These are phyloP conservation scores for Ariopsis seemanni DNA, from an alignment of 2,113 vertebrate genomes.

Conservation along the genomic window DNA sequence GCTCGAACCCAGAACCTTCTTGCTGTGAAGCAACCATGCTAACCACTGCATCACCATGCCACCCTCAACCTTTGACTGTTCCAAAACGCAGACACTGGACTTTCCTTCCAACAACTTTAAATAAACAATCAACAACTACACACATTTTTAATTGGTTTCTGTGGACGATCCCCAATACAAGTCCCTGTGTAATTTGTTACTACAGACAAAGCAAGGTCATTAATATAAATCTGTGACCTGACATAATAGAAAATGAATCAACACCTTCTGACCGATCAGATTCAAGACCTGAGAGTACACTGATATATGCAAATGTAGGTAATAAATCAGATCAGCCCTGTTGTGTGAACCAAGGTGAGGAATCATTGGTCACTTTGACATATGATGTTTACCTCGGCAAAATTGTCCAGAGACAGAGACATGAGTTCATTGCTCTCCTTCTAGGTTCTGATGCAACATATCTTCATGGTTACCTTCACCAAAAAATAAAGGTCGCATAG, in stretches of 20 bases:
- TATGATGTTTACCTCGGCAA: background rate
- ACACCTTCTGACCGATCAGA: background rate
- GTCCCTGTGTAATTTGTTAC: background rate
- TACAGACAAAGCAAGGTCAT: background rate
- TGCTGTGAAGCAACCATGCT: too few relatives aligned
- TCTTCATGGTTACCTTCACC: background rate
- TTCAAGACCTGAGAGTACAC: background rate
- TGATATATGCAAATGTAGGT: background rate
- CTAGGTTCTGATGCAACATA: background rate
- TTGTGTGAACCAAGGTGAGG: background rate
- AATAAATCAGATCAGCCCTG: background rate
- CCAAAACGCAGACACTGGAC: too few relatives aligned
- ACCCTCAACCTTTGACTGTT: too few relatives aligned
- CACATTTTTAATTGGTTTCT: background rate
- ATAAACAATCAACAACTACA: background rate
- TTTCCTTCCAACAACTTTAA: background rate
- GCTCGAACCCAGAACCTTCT: too few relatives aligned
- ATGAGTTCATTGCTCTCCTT: background rate
- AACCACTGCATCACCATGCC: too few relatives aligned
- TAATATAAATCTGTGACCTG: background rate
- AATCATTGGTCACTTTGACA: background rate
- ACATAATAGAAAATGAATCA: background rate
- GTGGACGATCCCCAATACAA: background rate
- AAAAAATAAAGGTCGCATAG: background rate
- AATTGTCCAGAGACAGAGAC: background rate